Evolutionary conservation across 2,888 invertebrate species (phyloP).

Genomic region (Catocala fraxini): DNA sequence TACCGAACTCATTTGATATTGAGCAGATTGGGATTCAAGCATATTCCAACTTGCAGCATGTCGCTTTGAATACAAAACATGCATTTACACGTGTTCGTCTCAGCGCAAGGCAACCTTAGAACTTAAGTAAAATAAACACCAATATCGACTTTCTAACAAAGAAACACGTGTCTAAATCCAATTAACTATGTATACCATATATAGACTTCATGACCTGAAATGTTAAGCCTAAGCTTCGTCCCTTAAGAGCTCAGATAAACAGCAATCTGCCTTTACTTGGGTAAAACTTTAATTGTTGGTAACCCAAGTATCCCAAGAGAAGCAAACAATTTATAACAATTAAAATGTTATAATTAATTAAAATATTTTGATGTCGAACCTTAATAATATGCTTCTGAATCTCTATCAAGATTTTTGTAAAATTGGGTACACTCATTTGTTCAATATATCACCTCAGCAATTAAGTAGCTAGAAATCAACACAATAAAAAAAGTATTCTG

Average conservation of each 20-base stretch:
- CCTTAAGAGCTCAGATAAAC: constrained; percentile 13
- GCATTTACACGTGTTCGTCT: too few species aligned
- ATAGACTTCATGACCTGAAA: constrained; percentile 2
- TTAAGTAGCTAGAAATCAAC: too few species aligned
- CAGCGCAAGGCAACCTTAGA: too few species aligned
- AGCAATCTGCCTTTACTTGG: constrained; percentile 12
- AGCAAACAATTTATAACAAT: constrained; percentile 22
- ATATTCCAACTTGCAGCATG: too few species aligned
- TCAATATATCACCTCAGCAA: too few species aligned
- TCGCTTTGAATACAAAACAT: too few species aligned
- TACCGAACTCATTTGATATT: too few species aligned
- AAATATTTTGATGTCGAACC: constrained; percentile 4
- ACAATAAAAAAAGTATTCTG: too few species aligned
- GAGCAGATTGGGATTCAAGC: too few species aligned
- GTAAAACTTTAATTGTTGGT: constrained; percentile 22
- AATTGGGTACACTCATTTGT: too few species aligned
- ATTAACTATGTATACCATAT: constrained; percentile 1
- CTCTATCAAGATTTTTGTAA: too few species aligned
- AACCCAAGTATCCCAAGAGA: constrained; percentile 9
- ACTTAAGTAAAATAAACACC: neutral
- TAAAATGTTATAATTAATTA: constrained; percentile 24
- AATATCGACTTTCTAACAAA: neutral
- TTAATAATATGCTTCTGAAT: too few species aligned
- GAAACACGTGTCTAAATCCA: constrained; percentile 2
- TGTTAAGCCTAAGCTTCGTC: constrained; percentile 5